Percentiles rank a stretch among this genome's conserved stretches.
Evolutionary conservation across 2,888 invertebrate species (phyloP).

Genomic region (Oasisia sp.): DNA sequence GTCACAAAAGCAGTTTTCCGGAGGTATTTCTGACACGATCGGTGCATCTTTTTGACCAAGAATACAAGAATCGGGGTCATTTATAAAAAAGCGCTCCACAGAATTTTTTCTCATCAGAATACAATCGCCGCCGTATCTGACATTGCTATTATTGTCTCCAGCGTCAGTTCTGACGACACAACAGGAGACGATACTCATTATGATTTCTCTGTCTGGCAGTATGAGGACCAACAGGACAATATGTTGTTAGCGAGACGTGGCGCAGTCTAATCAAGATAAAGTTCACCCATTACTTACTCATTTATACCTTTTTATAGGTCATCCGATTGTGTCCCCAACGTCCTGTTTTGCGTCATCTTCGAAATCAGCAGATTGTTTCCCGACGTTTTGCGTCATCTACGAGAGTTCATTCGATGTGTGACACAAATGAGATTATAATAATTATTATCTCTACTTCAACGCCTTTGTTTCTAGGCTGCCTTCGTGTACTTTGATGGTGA

Average conservation of each 20-base stretch:
- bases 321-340: too few relatives aligned
- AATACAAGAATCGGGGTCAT: not conserved
- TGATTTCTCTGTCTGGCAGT: not conserved
- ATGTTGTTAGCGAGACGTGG: too few relatives aligned
- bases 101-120: not conserved
- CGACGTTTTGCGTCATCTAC: too few relatives aligned
- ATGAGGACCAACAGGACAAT: too few relatives aligned
- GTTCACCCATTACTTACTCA: too few relatives aligned
- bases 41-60: not conserved
- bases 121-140: not conserved
- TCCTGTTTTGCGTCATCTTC: too few relatives aligned
- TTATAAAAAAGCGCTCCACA: not conserved
- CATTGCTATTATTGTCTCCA: not conserved
- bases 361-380: too few relatives aligned
- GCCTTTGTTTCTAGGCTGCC: not conserved
- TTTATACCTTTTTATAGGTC: too few relatives aligned
- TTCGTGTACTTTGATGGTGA: too few relatives aligned
- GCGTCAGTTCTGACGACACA: not conserved
- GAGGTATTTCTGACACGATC: not conserved
- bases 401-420: too few relatives aligned
- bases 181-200: not conserved
- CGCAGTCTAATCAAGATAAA: too few relatives aligned
- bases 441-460: not conserved
- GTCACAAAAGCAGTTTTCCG: not conserved
- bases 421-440: too few relatives aligned